phyloP scores from a whole-genome alignment of 2,797 vertebrate genomes.

The Epinephelus coioides region DNA sequence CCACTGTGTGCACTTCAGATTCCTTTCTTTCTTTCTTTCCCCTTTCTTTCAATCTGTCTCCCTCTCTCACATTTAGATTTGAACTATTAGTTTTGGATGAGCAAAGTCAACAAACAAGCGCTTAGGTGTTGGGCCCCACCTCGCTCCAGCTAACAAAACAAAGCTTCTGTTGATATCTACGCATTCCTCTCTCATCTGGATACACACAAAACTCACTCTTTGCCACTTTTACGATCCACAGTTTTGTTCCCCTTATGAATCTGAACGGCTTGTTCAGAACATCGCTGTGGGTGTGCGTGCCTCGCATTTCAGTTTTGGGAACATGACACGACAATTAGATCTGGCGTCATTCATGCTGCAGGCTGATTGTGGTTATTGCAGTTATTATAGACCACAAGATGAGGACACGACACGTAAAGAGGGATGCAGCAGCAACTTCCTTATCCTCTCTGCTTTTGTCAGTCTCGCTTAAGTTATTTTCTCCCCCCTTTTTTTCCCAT shows the following conservation, averaged over 20 bases:
- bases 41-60: background rate
- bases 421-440: slow-evolving; percentile 58
- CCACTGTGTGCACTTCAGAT: background rate
- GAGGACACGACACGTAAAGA: slow-evolving; percentile 59
- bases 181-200: slow-evolving; percentile 70
- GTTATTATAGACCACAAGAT: slow-evolving; percentile 72
- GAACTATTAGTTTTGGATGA: slow-evolving; percentile 48
- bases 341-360: slow-evolving; percentile 65
- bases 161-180: slow-evolving; percentile 71
- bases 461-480: slow-evolving; percentile 40
- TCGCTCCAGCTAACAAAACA: slow-evolving; percentile 78
- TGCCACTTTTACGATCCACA: slow-evolving; percentile 9
- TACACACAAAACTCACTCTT: slow-evolving; percentile 32
- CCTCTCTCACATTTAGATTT: slow-evolving; percentile 34
- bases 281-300: slow-evolving; percentile 51
- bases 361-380: slow-evolving; percentile 71
- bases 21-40: background rate
- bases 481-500: background rate
- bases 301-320: slow-evolving; percentile 53
- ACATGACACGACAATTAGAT: slow-evolving; percentile 75
- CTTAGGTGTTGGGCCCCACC: slow-evolving; percentile 75
- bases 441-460: slow-evolving; percentile 39
- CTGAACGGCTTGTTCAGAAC: slow-evolving; percentile 42
- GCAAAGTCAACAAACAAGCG: slow-evolving; percentile 72
- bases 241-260: slow-evolving; percentile 40